phyloP scores from a whole-genome alignment of 2,888 invertebrate species.

The Prostheceraeus crozeri region DNA sequence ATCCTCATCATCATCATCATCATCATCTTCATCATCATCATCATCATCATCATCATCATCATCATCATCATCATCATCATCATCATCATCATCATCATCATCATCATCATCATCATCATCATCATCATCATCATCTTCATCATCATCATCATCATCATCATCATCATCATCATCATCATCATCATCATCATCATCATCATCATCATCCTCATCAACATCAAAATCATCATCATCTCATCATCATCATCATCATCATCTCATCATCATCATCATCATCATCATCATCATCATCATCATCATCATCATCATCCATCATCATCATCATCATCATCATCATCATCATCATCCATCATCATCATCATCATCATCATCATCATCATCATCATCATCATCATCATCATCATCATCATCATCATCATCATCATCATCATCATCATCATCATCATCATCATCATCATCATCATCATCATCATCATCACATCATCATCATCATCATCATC shows the following conservation, averaged over 20 bases:
- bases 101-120: slow-evolving; percentile 29
- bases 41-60: slow-evolving; percentile 19
- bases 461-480: slow-evolving; percentile 36
- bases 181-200: slow-evolving; percentile 37
- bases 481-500: slow-evolving; percentile 36
- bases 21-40: slow-evolving; percentile 37
- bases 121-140: slow-evolving; percentile 38
- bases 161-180: slow-evolving; percentile 38
- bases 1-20: slow-evolving; percentile 35
- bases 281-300: slow-evolving; percentile 8
- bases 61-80: slow-evolving; percentile 26
- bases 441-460: slow-evolving; percentile 38
- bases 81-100: slow-evolving; percentile 11
- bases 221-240: slow-evolving; percentile 57
- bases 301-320: slow-evolving; percentile 22
- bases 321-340: slow-evolving; percentile 7
- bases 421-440: slow-evolving; percentile 40
- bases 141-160: slow-evolving; percentile 38
- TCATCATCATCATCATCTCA: slow-evolving; percentile 56
- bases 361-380: slow-evolving; percentile 19
- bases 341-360: slow-evolving; percentile 19
- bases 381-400: slow-evolving; percentile 36
- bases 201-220: slow-evolving; percentile 36
- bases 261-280: slow-evolving; percentile 42
- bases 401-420: slow-evolving; percentile 39